These are phyloP conservation scores for Drosophila parthenogenetica DNA, from an alignment of 2,888 invertebrate genomes.

Conservation along the genomic window DNA sequence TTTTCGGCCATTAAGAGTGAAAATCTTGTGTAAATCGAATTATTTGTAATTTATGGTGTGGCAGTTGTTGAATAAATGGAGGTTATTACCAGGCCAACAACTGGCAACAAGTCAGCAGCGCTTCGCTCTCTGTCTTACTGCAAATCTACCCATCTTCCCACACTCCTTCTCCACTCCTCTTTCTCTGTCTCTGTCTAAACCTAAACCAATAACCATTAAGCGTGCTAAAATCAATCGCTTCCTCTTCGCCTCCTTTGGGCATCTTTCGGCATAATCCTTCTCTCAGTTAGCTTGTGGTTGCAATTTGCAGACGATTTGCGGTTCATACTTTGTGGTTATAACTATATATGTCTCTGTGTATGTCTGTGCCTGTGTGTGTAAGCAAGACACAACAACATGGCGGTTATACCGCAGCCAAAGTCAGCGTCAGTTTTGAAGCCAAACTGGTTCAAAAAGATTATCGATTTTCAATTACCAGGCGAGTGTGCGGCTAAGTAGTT, in stretches of 20 bases:
- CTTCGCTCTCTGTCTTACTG: background rate
- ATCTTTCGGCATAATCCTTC: constrained; percentile 33
- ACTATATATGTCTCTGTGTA: constrained; percentile 9
- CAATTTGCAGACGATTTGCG: constrained; percentile 80
- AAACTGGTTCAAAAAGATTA: constrained; percentile 78
- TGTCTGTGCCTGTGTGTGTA: constrained; percentile 25
- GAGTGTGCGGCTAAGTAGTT: constrained; percentile 79
- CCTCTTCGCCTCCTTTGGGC: constrained; percentile 17
- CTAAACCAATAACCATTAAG: constrained; percentile 81
- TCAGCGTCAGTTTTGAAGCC: constrained; percentile 47
- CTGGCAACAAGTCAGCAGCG: constrained; percentile 51
- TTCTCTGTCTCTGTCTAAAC: constrained; percentile 41
- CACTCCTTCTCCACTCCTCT: background rate
- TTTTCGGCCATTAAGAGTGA: constrained; percentile 81
- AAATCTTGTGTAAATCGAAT: constrained; percentile 84
- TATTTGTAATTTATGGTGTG: constrained; percentile 84
- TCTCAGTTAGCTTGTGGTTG: constrained; percentile 66
- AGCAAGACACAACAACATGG: constrained; percentile 62
- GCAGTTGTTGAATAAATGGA: constrained; percentile 80
- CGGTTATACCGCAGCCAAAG: constrained; percentile 24
- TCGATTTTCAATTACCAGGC: constrained; percentile 83
- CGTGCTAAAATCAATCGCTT: constrained; percentile 78
- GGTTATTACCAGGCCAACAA: constrained; percentile 69
- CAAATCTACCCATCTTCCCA: too few species aligned
- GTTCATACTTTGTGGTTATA: constrained; percentile 49